phyloP scores from a whole-genome alignment of 2,888 invertebrate species.

The Apomyelois bistriatella region DNA sequence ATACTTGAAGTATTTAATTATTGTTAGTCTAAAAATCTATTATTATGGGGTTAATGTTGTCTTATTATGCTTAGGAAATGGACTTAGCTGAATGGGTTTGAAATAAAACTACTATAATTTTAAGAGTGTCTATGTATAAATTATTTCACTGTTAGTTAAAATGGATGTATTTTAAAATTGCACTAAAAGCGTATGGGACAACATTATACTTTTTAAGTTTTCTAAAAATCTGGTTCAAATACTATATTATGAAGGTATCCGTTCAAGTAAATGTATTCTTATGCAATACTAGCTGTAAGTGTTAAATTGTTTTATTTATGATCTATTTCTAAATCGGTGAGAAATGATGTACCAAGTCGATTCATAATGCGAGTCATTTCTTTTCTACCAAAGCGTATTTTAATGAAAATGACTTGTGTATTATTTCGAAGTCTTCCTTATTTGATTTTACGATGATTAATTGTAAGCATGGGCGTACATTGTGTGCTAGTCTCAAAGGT shows the following conservation, averaged over 20 bases:
- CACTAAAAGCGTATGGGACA: conserved; percentile 30
- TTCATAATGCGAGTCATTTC: conserved; percentile 48
- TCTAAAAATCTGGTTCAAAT: conserved; percentile 47
- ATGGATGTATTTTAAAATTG: conserved; percentile 13
- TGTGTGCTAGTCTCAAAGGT: conserved; percentile 53
- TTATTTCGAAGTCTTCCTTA: conserved; percentile 59
- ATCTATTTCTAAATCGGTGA: conserved; percentile 51
- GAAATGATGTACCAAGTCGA: conserved; percentile 49
- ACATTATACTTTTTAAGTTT: conserved; percentile 32
- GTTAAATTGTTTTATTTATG: conserved; percentile 79
- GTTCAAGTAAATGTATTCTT: conserved; percentile 66
- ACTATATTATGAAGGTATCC: conserved; percentile 50
- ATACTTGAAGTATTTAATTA: conserved; percentile 14
- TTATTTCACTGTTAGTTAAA: conserved; percentile 18
- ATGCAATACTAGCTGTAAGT: conserved; percentile 79
- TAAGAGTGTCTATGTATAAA: conserved; percentile 31
- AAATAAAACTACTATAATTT: conserved; percentile 29
- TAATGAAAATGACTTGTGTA: conserved; percentile 36
- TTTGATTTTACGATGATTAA: conserved; percentile 25
- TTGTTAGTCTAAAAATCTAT: conserved; percentile 7
- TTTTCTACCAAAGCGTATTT: conserved; percentile 68
- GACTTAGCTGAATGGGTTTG: conserved; percentile 22
- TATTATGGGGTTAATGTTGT: conserved; percentile 29
- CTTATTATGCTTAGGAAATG: conserved; percentile 32
- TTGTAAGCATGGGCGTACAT: conserved; percentile 33